A percentile compares a stretch with the other conserved stretches of the same genome.
Evolutionary conservation across 2,888 invertebrate genomes (phyloP).

Genomic region (Synanthedon myopaeformis): DNA sequence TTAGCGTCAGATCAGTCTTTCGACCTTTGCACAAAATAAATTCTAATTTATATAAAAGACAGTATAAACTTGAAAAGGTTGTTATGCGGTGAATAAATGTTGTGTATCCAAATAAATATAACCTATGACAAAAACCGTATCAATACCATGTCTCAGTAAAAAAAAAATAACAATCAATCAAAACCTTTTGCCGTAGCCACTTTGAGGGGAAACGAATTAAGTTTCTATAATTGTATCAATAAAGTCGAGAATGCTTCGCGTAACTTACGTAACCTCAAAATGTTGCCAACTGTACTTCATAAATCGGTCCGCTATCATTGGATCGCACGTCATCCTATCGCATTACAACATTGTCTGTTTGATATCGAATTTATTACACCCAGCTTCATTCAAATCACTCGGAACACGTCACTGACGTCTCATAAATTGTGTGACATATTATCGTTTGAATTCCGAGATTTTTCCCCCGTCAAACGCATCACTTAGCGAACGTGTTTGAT

Average conservation of each 20-base stretch:
- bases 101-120: no score
- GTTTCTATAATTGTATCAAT: background rate
- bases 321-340: slow-evolving; percentile 52
- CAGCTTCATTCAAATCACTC: slow-evolving; percentile 32
- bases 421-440: slow-evolving; percentile 65
- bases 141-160: no score
- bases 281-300: slow-evolving; percentile 27
- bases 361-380: slow-evolving; percentile 55
- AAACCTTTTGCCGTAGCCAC: no score
- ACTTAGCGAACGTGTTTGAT: slow-evolving; percentile 8
- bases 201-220: no score
- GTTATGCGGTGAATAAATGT: no score
- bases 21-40: no score
- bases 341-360: slow-evolving; percentile 60
- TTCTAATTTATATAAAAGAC: no score
- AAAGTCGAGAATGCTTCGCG: background rate
- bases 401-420: slow-evolving; percentile 48
- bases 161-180: no score
- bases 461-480: slow-evolving; percentile 11
- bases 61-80: no score
- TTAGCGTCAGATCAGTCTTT: no score
- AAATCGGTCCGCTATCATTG: slow-evolving; percentile 48
- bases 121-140: no score
- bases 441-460: slow-evolving; percentile 51
- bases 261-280: slow-evolving; percentile 11